Conservation (phyloP, 2,113 vertebrate genomes). For the Saimiri boliviensis region DNA sequence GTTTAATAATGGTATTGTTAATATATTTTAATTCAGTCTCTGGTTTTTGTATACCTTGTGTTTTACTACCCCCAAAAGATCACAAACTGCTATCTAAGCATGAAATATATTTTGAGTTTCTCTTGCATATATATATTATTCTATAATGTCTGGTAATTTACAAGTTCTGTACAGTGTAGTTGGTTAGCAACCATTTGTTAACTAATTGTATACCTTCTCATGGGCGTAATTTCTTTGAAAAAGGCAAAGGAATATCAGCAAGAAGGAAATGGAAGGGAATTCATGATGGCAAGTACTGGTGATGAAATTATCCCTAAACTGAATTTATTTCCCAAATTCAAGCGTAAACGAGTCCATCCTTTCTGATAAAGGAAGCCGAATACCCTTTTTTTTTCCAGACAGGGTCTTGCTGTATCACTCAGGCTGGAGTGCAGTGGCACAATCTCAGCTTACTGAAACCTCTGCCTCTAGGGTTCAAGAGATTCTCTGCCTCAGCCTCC, state of each 20-base stretch:
- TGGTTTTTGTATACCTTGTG: constrained; percentile 2
- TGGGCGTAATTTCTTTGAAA: neutral
- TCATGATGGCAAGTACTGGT: constrained; percentile 12
- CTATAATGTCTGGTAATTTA: neutral
- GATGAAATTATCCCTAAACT: constrained; percentile 31
- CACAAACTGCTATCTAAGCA: neutral
- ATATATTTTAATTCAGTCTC: constrained; percentile 20
- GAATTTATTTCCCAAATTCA: constrained; percentile 36
- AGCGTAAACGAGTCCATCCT: neutral
- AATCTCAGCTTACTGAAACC: too few relatives aligned
- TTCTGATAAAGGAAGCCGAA: constrained; percentile 47
- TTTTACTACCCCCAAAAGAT: constrained; percentile 39
- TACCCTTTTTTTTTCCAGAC: too few relatives aligned
- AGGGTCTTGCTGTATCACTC: too few relatives aligned
- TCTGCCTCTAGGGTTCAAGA: too few relatives aligned
- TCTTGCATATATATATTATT: neutral
- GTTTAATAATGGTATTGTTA: constrained; percentile 37
- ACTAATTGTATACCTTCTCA: neutral
- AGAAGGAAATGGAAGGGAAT: constrained; percentile 24
- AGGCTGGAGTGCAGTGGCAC: too few relatives aligned
- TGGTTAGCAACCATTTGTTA: constrained; percentile 34
- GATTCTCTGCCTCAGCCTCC: too few relatives aligned
- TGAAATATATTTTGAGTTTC: constrained; percentile 37
- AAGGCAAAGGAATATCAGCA: neutral
- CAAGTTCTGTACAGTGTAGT: neutral